Evolutionary conservation across 2,888 invertebrate genomes (phyloP).

Genomic region (Euplexia lucipara): DNA sequence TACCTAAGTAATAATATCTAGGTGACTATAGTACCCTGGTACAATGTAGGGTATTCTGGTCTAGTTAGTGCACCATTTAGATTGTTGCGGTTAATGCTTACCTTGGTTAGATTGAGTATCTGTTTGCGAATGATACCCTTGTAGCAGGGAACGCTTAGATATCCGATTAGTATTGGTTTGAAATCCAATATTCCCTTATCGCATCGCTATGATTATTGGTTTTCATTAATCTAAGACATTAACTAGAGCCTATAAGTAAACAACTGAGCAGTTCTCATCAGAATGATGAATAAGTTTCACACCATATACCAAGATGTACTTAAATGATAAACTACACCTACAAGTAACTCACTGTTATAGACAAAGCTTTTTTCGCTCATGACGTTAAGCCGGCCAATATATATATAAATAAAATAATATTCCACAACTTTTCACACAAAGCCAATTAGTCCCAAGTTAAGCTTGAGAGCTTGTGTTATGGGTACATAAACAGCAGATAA

Average conservation of each 20-base stretch:
- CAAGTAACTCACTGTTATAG: constrained; percentile 6
- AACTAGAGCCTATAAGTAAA: no score
- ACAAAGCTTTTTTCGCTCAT: constrained; percentile 33
- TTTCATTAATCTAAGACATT: no score
- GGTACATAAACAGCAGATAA: no score
- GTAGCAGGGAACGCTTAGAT: neutral
- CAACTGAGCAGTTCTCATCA: no score
- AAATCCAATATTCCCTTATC: constrained; percentile 8
- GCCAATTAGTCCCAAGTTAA: no score
- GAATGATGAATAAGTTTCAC: neutral
- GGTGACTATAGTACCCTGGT: constrained; percentile 34
- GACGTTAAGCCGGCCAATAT: no score
- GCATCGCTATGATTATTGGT: neutral
- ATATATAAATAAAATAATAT: no score
- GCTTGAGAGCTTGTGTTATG: no score
- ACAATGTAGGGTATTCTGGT: constrained; percentile 21
- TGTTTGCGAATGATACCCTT: constrained; percentile 8
- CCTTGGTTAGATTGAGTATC: constrained; percentile 20
- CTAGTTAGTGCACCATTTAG: constrained; percentile 26
- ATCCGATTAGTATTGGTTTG: constrained; percentile 8
- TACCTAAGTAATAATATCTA: constrained; percentile 25
- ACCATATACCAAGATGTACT: no score
- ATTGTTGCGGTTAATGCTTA: constrained; percentile 16
- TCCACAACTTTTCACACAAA: no score
- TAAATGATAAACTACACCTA: neutral